phyloP scores from a whole-genome alignment of 2,888 invertebrate species.

The Crepidodera aurea region DNA sequence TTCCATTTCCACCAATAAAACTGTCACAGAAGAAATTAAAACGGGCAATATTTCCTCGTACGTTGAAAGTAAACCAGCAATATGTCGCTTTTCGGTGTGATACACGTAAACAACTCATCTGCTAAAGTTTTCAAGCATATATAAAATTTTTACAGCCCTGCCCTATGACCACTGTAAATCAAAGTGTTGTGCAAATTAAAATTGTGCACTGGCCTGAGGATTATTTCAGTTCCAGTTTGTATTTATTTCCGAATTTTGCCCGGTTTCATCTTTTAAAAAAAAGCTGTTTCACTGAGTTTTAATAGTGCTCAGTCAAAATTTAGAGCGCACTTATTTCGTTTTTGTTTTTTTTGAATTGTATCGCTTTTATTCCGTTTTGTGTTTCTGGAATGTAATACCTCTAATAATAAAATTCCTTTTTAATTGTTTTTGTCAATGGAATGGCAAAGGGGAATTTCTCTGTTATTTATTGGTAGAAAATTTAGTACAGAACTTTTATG shows the following conservation, averaged over 20 bases:
- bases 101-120: constrained; percentile 22
- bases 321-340: constrained; percentile 17
- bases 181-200: constrained; percentile 35
- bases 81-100: constrained; percentile 16
- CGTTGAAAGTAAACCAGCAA: constrained; percentile 7
- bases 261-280: constrained; percentile 12
- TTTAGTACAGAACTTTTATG: constrained; percentile 8
- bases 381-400: constrained; percentile 27
- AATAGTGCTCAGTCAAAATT: constrained; percentile 28
- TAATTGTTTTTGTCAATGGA: constrained; percentile 25
- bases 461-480: constrained; percentile 21
- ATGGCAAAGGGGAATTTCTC: neutral
- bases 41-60: neutral
- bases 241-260: constrained; percentile 29
- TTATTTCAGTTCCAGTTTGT: constrained; percentile 20
- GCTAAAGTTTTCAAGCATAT: constrained; percentile 26
- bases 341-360: constrained; percentile 19
- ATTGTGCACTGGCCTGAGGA: constrained; percentile 29
- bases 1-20: neutral
- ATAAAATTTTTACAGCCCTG: constrained; percentile 35
- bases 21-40: constrained; percentile 9
- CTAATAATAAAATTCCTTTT: constrained; percentile 28
- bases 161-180: constrained; percentile 31
- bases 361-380: constrained; percentile 17
- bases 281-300: constrained; percentile 20